Evolutionary conservation across 2,797 vertebrate genomes (phyloP), one percentile per base, ranked within the genome.

Genomic region (Hafferia zeledoni): DNA sequence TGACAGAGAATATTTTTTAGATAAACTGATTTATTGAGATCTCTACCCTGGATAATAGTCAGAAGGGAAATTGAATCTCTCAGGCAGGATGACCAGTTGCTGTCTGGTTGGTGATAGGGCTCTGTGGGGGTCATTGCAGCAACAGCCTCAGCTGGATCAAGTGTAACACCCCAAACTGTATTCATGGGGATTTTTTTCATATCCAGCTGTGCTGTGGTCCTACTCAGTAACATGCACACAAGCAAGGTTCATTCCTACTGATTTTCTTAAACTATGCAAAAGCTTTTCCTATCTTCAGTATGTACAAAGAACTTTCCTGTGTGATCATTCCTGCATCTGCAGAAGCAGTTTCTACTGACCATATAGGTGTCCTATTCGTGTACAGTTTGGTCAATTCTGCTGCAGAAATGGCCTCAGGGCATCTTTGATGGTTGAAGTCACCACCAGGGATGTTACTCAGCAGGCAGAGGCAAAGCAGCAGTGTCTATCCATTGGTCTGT

Each of bases 31-130:
- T 77, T 89, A 50, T 20, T 49, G 64, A 71, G 28, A 64, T 68
- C 14, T 68, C 61, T 64, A 6, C 6, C 3, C 5, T 60, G 27
- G 33, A 49, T 63, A 85, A 74, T 63, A 23, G 24, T 43, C 35
- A 87, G 35, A 74, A 63, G 49, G 14, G 44, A 80, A 95, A 91
- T 37, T 27, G 47, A 67, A 49, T 87, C 17, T 85, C 60, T 91
- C 90, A 49, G 35, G 27, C 4, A 75, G 50, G 37, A 22, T 60
- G 31, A 50, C 47, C 43, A 67, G 1, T 31, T 70, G 10, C 60
- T 81, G 7, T 41, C 55, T 85, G 22, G 12, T 37, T 70, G 28
- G 24, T 72, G 28, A 49, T 10, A 9, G 25, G 25, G 27, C 5
- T 31, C 31, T 63, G 39, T 11, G 47, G 76, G 11, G 6, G 23